phyloP scores from a whole-genome alignment of 2,888 invertebrate species.

The Argyresthia goedartella region DNA sequence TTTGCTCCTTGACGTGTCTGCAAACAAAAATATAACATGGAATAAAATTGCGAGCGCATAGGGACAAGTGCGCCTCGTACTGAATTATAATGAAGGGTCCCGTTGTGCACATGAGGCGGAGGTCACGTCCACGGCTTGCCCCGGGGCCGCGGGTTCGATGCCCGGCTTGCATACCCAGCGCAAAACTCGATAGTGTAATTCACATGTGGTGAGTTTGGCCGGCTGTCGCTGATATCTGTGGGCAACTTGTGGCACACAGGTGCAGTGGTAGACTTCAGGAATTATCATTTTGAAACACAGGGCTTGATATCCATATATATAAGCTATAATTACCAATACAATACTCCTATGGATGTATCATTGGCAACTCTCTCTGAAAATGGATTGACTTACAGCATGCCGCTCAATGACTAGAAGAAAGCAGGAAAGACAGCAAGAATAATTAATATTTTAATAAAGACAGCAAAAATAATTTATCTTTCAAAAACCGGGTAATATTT shows the following conservation, averaged over 20 bases:
- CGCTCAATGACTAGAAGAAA: background rate
- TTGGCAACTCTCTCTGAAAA: too few relatives aligned
- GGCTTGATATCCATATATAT: too few relatives aligned
- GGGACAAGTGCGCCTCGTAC: conserved; percentile 27
- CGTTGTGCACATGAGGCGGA: conserved; percentile 36
- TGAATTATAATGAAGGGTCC: conserved; percentile 39
- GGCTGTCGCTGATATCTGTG: background rate
- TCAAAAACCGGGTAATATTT: too few relatives aligned
- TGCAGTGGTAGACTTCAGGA: too few relatives aligned
- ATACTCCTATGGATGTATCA: too few relatives aligned
- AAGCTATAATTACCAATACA: too few relatives aligned
- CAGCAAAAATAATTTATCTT: too few relatives aligned
- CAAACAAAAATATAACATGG: conserved; percentile 7
- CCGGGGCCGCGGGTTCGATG: conserved; percentile 41
- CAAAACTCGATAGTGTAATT: background rate
- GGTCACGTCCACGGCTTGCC: conserved; percentile 45
- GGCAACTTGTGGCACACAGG: too few relatives aligned
- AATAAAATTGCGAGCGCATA: conserved; percentile 31
- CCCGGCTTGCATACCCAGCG: conserved; percentile 16
- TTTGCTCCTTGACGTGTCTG: background rate
- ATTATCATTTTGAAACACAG: too few relatives aligned
- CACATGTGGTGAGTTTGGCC: too few relatives aligned
- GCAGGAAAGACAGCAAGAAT: too few relatives aligned
- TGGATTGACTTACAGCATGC: background rate
- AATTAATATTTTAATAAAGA: too few relatives aligned